Conservation (phyloP, 1,140 invertebrate species). For the Eriosoma lanigerum region DNA sequence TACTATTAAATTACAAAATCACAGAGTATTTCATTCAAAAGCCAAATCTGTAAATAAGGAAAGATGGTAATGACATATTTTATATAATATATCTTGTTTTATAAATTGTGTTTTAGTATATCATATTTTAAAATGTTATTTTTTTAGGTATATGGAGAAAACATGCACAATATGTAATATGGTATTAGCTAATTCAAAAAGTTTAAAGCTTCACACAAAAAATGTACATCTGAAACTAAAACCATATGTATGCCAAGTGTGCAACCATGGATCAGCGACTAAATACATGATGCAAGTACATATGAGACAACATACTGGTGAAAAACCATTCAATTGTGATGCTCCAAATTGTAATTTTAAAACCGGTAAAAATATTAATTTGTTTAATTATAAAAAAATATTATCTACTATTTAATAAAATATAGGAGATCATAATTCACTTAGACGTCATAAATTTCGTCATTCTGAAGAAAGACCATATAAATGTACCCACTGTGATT, state of each 20-base stretch:
- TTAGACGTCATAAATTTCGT: conserved; percentile 74
- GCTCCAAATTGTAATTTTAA: conserved; percentile 53
- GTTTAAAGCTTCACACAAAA: conserved; percentile 65
- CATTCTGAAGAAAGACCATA: conserved; percentile 54
- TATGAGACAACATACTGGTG: conserved; percentile 72
- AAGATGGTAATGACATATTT: neutral
- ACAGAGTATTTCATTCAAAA: conserved; percentile 43
- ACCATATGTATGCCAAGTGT: conserved; percentile 72
- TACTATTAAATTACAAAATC: conserved; percentile 35
- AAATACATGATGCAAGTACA: conserved; percentile 71
- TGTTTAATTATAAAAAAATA: neutral
- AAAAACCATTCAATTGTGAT: conserved; percentile 55
- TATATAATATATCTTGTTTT: no score
- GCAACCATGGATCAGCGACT: conserved; percentile 69
- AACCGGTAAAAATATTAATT: conserved; percentile 53
- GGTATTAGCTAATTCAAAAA: conserved; percentile 64
- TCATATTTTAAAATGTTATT: neutral
- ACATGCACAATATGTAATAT: conserved; percentile 63
- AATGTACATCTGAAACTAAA: conserved; percentile 71
- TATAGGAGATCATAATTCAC: conserved; percentile 72
- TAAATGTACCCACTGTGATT: conserved; percentile 57
- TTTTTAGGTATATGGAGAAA: conserved; percentile 56
- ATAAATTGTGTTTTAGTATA: no score
- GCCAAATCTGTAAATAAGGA: conserved; percentile 40
- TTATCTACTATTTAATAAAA: neutral